A percentile compares a stretch with the other conserved stretches of the same genome.
Conservation (phyloP, 2,797 vertebrate species). For the Cercopithecus mitis region DNA sequence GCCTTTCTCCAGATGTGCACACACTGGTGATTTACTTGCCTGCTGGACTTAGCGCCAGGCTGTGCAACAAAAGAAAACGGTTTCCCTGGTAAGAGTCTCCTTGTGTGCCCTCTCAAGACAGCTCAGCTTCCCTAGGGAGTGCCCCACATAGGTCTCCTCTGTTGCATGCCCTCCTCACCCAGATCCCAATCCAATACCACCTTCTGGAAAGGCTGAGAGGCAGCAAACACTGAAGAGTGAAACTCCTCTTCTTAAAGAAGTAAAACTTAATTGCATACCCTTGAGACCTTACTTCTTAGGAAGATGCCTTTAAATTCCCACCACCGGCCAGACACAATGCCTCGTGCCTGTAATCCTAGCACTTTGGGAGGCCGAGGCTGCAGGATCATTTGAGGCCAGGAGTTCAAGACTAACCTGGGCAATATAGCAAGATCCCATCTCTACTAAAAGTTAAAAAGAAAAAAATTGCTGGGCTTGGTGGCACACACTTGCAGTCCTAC, state of each 20-base stretch:
- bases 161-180: not conserved
- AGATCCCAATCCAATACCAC: not conserved
- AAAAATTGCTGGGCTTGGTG: not conserved
- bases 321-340: not conserved
- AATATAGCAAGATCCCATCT: not conserved
- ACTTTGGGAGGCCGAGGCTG: not conserved
- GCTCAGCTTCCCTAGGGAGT: not conserved
- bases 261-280: not conserved
- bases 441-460: not conserved
- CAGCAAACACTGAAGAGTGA: not conserved
- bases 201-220: not conserved
- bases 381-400: not conserved
- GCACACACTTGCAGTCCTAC: not conserved
- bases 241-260: not conserved
- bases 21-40: not conserved
- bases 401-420: not conserved
- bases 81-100: not conserved
- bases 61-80: not conserved
- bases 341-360: not conserved
- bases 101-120: not conserved
- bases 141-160: fast-evolving
- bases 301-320: not conserved
- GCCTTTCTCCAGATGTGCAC: not conserved
- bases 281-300: not conserved
- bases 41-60: not conserved